Evolutionary conservation across 2,113 vertebrate species (phyloP).

Genomic region (Esox niger): DNA sequence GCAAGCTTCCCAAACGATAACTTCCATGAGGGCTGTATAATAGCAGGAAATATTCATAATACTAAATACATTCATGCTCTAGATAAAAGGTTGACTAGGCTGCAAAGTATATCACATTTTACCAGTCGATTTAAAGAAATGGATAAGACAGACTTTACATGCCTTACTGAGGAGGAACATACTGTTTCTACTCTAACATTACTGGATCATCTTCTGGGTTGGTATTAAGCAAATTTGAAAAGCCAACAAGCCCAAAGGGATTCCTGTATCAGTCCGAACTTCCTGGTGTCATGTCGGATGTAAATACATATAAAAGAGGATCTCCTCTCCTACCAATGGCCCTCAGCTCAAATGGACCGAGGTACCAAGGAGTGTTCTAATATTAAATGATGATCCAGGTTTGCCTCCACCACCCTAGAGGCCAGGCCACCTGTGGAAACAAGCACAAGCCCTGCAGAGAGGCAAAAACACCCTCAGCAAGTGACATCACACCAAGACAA

Average conservation of each 20-base stretch:
- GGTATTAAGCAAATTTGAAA: not conserved
- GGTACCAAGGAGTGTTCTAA: conserved; percentile 24
- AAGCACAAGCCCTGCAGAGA: conserved; percentile 34
- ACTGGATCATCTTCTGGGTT: not conserved
- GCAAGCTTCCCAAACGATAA: conserved; percentile 3
- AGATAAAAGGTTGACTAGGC: not conserved
- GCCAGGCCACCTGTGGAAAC: conserved; percentile 46
- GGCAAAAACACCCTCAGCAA: conserved; percentile 39
- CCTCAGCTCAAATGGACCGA: conserved; percentile 17
- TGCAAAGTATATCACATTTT: conserved; percentile 2
- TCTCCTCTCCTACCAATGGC: not conserved
- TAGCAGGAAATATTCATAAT: not conserved
- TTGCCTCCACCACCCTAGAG: conserved; percentile 21
- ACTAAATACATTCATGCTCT: not conserved
- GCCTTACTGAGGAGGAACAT: conserved; percentile 2
- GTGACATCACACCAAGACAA: conserved; percentile 20
- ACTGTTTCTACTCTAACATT: not conserved
- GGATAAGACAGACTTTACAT: not conserved
- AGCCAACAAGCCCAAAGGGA: conserved; percentile 5
- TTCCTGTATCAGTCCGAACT: conserved; percentile 14
- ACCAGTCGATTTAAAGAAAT: not conserved
- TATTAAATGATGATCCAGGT: conserved; percentile 50
- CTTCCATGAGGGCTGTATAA: not conserved
- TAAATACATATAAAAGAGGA: not conserved
- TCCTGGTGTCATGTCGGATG: not conserved